Conservation (phyloP, 1,140 invertebrate genomes). For the Belonocnema kinseyi region DNA sequence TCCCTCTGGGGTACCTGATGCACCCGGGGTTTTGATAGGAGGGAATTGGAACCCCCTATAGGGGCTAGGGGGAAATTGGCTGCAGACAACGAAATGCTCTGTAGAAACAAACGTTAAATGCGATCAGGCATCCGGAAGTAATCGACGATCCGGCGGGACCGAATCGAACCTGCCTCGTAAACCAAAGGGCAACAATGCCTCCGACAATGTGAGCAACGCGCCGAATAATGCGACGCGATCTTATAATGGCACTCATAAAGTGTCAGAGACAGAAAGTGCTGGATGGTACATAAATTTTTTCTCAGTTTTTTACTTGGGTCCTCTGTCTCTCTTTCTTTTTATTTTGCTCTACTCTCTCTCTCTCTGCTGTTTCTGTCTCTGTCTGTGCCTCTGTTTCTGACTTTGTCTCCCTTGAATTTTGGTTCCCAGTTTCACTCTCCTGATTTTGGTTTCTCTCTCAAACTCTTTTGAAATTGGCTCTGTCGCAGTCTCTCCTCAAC, state of each 20-base stretch:
- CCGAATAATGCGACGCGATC: constrained; percentile 59
- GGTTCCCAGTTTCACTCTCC: constrained; percentile 20
- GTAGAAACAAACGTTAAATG: constrained; percentile 65
- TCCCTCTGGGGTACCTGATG: constrained; percentile 13
- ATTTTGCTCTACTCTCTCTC: constrained; percentile 32
- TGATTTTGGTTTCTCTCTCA: background rate
- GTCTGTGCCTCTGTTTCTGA: background rate
- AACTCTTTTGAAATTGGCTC: background rate
- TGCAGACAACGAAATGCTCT: constrained; percentile 43
- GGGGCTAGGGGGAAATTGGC: constrained; percentile 36
- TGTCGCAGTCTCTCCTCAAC: constrained; percentile 36
- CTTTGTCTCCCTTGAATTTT: constrained; percentile 32
- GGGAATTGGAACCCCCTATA: background rate
- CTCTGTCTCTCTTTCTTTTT: constrained; percentile 27
- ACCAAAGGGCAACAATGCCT: constrained; percentile 59
- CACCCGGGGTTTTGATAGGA: background rate
- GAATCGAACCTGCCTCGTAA: constrained; percentile 65
- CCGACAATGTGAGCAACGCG: constrained; percentile 60
- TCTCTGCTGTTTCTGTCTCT: background rate
- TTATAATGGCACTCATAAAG: constrained; percentile 59
- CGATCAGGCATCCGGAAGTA: constrained; percentile 64
- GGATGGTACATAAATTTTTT: background rate
- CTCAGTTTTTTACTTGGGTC: constrained; percentile 36
- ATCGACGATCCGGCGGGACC: constrained; percentile 49
- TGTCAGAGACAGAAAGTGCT: constrained; percentile 46